These are phyloP conservation scores for Arbacia lixula DNA, from an alignment of 53 echinoderm and acorn worm species.

Conservation along the genomic window DNA sequence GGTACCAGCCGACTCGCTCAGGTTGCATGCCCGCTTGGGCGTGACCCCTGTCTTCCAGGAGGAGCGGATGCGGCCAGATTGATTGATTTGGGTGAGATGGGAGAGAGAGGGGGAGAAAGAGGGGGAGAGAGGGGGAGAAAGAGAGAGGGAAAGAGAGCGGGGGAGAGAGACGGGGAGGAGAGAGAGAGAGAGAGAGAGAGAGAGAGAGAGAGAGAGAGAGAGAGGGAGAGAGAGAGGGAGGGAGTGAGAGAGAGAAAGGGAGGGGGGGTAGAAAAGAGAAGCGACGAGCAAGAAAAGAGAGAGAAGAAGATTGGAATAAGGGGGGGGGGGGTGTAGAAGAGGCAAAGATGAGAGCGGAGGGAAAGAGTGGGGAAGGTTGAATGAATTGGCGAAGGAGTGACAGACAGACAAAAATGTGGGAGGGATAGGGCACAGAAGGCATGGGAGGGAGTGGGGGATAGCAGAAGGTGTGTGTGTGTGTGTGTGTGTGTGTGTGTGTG, in stretches of 20 bases:
- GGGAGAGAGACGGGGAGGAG: neutral
- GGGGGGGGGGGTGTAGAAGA: neutral
- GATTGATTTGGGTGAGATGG: neutral
- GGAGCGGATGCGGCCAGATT: slow-evolving; percentile 17
- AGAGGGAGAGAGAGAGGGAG: neutral
- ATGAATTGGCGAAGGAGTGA: too few species aligned
- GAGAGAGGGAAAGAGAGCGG: neutral
- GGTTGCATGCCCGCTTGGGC: slow-evolving; percentile 49
- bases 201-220: too few species aligned
- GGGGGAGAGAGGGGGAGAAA: neutral
- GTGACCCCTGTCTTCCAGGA: slow-evolving; percentile 15
- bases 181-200: too few species aligned
- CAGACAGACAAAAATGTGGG: too few species aligned
- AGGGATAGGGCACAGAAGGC: too few species aligned
- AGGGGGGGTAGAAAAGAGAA: too few species aligned
- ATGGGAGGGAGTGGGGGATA: too few species aligned
- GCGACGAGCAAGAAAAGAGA: neutral
- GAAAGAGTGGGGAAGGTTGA: too few species aligned
- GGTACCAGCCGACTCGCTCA: neutral
- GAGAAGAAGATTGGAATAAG: neutral
- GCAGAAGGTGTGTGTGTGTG: too few species aligned
- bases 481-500: too few species aligned
- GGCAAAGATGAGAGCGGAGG: too few species aligned
- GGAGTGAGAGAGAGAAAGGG: neutral
- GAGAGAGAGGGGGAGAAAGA: neutral